Conservation (phyloP, 2,888 invertebrate genomes). For the Drosophila crucigera region DNA sequence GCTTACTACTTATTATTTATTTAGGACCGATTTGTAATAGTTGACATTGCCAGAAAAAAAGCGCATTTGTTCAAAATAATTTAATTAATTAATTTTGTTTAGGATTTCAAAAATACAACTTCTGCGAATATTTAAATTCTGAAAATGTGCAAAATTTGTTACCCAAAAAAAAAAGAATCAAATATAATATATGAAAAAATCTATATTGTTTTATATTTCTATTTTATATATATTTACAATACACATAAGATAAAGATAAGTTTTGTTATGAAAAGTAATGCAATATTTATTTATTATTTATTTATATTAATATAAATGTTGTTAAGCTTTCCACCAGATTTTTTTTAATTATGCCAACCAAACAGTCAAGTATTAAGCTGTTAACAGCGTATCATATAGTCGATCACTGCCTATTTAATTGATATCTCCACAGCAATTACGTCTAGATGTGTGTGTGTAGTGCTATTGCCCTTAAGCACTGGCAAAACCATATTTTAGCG, state of each 20-base stretch:
- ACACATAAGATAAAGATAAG: background rate
- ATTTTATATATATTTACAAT: background rate
- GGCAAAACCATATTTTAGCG: conserved; percentile 66
- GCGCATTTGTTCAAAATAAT: background rate
- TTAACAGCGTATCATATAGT: conserved; percentile 6
- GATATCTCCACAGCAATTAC: background rate
- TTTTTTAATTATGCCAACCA: background rate
- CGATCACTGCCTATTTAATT: background rate
- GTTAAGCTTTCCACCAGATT: no score
- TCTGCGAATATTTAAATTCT: background rate
- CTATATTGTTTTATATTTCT: background rate
- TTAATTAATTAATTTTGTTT: background rate
- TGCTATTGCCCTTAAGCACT: conserved; percentile 18
- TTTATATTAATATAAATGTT: background rate
- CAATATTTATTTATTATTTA: background rate
- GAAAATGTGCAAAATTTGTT: background rate
- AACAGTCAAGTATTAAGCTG: background rate
- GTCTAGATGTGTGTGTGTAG: background rate
- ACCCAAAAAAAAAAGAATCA: background rate
- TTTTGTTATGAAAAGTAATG: background rate
- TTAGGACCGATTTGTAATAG: background rate
- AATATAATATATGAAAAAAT: background rate
- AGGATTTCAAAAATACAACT: background rate
- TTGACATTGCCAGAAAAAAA: background rate
- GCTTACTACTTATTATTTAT: background rate